phyloP scores from a whole-genome alignment of 2,797 vertebrate species.

The Pseudotriccus pelzelni region DNA sequence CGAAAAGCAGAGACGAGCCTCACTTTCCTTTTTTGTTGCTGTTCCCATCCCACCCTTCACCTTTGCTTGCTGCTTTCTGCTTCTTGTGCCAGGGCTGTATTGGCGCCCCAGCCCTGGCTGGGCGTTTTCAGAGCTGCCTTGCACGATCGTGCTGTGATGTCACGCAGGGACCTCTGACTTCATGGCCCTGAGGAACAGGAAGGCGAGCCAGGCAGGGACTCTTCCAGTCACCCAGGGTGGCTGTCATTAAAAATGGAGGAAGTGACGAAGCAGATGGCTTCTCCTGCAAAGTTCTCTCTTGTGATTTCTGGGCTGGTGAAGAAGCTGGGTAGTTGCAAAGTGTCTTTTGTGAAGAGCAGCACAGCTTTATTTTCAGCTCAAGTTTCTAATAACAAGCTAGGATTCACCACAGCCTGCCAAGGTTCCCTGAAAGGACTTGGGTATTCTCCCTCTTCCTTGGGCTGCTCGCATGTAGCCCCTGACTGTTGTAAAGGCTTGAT shows the following conservation, averaged over 20 bases:
- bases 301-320: neutral
- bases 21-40: neutral
- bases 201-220: neutral
- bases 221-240: neutral
- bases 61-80: neutral
- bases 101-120: neutral
- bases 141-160: neutral
- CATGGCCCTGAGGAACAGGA: neutral
- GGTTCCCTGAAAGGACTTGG: neutral
- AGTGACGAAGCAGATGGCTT: constrained; percentile 1
- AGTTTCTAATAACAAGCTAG: neutral
- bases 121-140: neutral
- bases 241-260: neutral
- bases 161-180: neutral
- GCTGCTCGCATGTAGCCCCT: neutral
- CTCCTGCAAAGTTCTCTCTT: neutral
- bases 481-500: neutral
- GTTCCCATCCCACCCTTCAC: neutral
- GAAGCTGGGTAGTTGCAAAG: neutral
- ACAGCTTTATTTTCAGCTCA: neutral
- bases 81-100: neutral
- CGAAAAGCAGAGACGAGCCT: neutral
- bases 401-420: neutral
- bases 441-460: neutral
- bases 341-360: neutral